Evolutionary conservation across 2,113 vertebrate species (phyloP).

Genomic region (Nettapus auritus): DNA sequence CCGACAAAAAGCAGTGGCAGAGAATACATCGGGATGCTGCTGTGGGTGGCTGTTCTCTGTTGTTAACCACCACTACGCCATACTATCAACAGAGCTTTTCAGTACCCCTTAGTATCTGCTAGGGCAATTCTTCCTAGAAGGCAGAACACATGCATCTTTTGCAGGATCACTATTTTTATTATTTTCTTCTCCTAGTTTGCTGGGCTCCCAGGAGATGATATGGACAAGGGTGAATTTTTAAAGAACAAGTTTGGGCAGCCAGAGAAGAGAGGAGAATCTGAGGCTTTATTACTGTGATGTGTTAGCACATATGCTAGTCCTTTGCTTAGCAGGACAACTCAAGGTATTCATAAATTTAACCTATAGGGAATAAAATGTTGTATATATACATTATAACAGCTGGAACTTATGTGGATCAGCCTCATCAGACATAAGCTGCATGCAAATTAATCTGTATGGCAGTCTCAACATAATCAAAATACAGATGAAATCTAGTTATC

Average conservation of each 20-base stretch:
- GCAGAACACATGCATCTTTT: background rate
- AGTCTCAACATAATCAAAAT: slow-evolving; percentile 7
- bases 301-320: background rate
- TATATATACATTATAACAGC: background rate
- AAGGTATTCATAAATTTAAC: background rate
- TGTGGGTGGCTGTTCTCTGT: background rate
- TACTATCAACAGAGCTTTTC: background rate
- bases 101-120: background rate
- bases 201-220: background rate
- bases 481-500: background rate
- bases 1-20: background rate
- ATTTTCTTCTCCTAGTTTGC: background rate
- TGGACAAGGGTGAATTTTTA: background rate
- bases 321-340: background rate
- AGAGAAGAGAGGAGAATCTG: background rate
- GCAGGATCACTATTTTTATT: background rate
- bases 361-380: background rate
- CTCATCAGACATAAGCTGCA: background rate
- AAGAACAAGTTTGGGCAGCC: background rate
- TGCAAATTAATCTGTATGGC: background rate
- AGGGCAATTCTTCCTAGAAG: background rate
- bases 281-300: background rate
- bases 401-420: background rate
- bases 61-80: background rate
- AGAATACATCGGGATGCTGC: background rate